phyloP scores from a whole-genome alignment of 1,140 invertebrate species.

The Drosophila athabasca region DNA sequence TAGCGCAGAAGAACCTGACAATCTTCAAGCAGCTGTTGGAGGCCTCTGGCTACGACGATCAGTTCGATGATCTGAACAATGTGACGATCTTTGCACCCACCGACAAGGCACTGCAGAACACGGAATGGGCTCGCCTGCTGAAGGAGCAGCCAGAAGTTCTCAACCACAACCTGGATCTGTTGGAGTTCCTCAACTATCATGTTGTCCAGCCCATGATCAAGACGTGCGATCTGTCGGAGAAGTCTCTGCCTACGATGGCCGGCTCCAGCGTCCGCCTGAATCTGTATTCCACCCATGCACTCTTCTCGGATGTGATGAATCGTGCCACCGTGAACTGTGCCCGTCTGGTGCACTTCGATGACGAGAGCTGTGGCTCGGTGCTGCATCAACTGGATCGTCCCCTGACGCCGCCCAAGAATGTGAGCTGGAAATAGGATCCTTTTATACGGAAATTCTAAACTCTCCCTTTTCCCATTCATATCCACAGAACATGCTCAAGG shows the following conservation, averaged over 20 bases:
- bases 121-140: conserved; percentile 80
- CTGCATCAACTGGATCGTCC: conserved; percentile 86
- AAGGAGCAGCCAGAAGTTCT: conserved; percentile 82
- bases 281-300: conserved; percentile 85
- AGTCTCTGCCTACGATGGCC: conserved; percentile 83
- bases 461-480: neutral
- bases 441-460: too few species aligned
- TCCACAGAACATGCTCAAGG: conserved; percentile 67
- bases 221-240: conserved; percentile 85
- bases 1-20: conserved; percentile 84
- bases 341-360: conserved; percentile 85
- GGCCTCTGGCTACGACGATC: conserved; percentile 85
- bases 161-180: conserved; percentile 83
- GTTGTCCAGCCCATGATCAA: conserved; percentile 84
- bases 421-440: conserved; percentile 5
- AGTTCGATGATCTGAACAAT: conserved; percentile 85
- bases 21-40: conserved; percentile 84
- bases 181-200: conserved; percentile 86
- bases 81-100: conserved; percentile 87
- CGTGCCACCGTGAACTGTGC: conserved; percentile 87
- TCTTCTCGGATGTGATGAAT: conserved; percentile 85
- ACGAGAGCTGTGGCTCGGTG: conserved; percentile 86
- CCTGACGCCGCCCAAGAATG: conserved; percentile 85
- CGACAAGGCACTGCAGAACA: conserved; percentile 86
- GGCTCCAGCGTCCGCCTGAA: conserved; percentile 85